Evolutionary conservation across 2,113 vertebrate species (phyloP), one percentile per base, ranked within the genome.

Genomic region (Coryphaenoides rupestris): DNA sequence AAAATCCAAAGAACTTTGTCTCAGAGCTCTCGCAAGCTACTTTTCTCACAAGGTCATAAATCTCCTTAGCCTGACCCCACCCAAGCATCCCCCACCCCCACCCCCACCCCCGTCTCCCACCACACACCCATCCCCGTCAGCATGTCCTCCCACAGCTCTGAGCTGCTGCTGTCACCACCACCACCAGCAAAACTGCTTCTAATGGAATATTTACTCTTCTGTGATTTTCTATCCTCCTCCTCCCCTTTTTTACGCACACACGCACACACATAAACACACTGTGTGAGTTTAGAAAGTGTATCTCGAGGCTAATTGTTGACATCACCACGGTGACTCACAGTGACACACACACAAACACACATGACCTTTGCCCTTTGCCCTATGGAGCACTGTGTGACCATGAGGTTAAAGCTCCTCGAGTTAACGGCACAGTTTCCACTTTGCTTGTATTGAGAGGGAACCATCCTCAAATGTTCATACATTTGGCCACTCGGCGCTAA

Each of bases 31-130:
- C 6, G 21, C 16, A 21, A 66, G 21, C 54, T 19, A 66, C n/a
- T 78, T 82, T 84, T 82, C 80, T 76, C 82, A 78, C 64, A 6
- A 6, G 50, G 68, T 80, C 75, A 75, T 87, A 87, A 88, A 87
- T 84, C 76, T 22, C n/a, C 53, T 12, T n/a, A 19, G 58, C 62
- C 46, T 19, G 28, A 23, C 60, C 54, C 33, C 47, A n/a, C n/a
- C n/a, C n/a, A n/a, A n/a, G n/a, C n/a, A n/a, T 28, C 50, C 10
- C 28, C 19, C 58, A 50, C 46, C 61, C 55, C 54, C 10, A 21
- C 50, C 53, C 24, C 72, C 70, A 78, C 77, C 74, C 60, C 77
- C 65, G 52, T 46, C 82, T 86, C 83, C 78, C 81, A 85, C 81
- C 79, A 26, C 81, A 56, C 47, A 46, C 74, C 63, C 47, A 46